phyloP scores from a whole-genome alignment of 1,140 invertebrate genomes.

The Drosophila persimilis region DNA sequence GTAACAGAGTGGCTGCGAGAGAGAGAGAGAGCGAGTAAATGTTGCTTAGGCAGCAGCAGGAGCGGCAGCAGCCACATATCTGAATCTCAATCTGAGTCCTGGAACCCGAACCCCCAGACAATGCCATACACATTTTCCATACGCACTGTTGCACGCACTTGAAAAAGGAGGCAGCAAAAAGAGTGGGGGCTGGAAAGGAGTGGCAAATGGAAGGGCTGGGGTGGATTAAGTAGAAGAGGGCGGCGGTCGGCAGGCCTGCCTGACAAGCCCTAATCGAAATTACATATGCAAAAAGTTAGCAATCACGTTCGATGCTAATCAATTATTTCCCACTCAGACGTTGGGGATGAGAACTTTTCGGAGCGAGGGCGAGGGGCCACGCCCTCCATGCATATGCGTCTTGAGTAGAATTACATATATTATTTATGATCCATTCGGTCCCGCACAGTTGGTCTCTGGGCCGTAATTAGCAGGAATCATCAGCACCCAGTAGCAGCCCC shows the following conservation, averaged over 20 bases:
- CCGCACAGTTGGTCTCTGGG: constrained; percentile 23
- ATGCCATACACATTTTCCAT: constrained; percentile 62
- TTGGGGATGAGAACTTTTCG: constrained; percentile 34
- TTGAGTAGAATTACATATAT: neutral
- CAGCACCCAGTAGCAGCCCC: no score
- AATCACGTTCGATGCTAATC: constrained; percentile 81
- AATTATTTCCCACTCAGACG: constrained; percentile 70
- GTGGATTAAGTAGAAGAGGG: neutral
- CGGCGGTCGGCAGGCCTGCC: neutral
- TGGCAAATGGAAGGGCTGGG: neutral
- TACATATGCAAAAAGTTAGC: constrained; percentile 81
- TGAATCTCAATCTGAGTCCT: no score
- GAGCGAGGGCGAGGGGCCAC: constrained; percentile 8
- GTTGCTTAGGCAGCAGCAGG: constrained; percentile 60
- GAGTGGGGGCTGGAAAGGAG: neutral
- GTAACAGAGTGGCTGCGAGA: constrained; percentile 31
- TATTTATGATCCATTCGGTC: constrained; percentile 59
- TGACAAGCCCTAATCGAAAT: constrained; percentile 59
- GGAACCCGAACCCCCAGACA: constrained; percentile 11
- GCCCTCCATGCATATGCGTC: constrained; percentile 54
- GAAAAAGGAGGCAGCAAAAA: neutral
- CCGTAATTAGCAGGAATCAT: constrained; percentile 8
- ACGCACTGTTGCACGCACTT: constrained; percentile 75
- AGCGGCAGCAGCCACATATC: constrained; percentile 8
- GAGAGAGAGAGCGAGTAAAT: constrained; percentile 27